phyloP scores from a whole-genome alignment of 2,888 invertebrate genomes.

The Lampropteryx suffumata region DNA sequence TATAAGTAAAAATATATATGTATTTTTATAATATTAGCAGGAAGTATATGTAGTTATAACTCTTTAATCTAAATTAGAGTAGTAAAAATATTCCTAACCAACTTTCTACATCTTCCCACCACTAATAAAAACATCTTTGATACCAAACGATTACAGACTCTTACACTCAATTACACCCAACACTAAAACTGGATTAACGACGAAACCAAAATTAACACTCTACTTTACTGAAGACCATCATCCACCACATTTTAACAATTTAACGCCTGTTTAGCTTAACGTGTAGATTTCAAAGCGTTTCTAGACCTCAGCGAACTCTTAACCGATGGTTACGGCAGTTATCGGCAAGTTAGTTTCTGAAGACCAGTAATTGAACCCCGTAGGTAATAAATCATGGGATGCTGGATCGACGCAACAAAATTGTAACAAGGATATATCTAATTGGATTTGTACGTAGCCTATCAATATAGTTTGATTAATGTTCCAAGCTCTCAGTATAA shows the following conservation, averaged over 20 bases:
- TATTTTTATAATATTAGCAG: constrained; percentile 6
- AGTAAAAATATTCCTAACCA: constrained; percentile 26
- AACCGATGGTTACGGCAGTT: no score
- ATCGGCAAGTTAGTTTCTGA: no score
- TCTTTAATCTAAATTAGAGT: constrained; percentile 15
- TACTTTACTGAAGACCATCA: constrained; percentile 41
- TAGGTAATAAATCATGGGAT: constrained; percentile 68
- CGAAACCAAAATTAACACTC: constrained; percentile 72
- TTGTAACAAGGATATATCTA: constrained; percentile 74
- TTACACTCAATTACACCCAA: constrained; percentile 62
- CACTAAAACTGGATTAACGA: constrained; percentile 70
- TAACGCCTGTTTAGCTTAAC: no score
- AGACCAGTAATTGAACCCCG: constrained; percentile 57
- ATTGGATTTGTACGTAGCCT: constrained; percentile 78
- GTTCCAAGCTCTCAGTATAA: constrained; percentile 67
- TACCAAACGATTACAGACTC: constrained; percentile 57
- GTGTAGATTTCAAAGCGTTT: no score
- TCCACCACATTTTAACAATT: no score
- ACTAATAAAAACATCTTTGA: constrained; percentile 52
- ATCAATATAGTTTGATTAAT: constrained; percentile 81
- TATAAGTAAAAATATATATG: no score
- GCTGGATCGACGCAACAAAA: constrained; percentile 62
- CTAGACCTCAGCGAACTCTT: no score
- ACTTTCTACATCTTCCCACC: constrained; percentile 47
- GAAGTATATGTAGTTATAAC: constrained; percentile 7